Conservation (phyloP, 2,888 invertebrate genomes). For the Archips crataeganus region DNA sequence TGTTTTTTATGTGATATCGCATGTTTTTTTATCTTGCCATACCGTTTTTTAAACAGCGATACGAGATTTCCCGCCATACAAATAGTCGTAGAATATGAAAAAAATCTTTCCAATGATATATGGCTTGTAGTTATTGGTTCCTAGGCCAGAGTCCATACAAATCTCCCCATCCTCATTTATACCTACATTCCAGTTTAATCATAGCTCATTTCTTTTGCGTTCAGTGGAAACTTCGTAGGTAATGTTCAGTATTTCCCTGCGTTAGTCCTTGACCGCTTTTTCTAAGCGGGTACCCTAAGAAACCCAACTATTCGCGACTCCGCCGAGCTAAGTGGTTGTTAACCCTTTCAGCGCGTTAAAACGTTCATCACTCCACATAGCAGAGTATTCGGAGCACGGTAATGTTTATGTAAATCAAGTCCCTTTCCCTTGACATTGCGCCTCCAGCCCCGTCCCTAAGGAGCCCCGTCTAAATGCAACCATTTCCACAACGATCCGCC, state of each 20-base stretch:
- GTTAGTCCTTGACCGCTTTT: conserved; percentile 11
- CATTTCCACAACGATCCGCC: conserved; percentile 39
- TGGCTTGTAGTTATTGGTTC: no score
- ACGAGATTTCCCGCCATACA: no score
- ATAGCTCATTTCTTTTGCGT: background rate
- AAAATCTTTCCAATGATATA: no score
- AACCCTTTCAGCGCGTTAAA: conserved; percentile 40
- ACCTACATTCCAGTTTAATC: background rate
- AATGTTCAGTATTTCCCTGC: background rate
- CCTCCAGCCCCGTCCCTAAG: conserved; percentile 23
- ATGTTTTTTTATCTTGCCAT: no score
- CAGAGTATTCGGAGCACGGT: conserved; percentile 35
- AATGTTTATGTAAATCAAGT: conserved; percentile 42
- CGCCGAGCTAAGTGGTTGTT: conserved; percentile 34
- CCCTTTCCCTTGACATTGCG: conserved; percentile 40
- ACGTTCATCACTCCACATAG: conserved; percentile 41
- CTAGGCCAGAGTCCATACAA: no score
- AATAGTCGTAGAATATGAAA: no score
- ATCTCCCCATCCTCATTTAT: no score
- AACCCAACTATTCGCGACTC: conserved; percentile 22
- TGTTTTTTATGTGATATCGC: no score
- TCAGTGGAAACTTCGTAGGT: background rate
- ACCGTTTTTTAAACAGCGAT: no score
- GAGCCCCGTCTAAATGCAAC: conserved; percentile 34
- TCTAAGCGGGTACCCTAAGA: conserved; percentile 12